Conservation (phyloP, 2,113 vertebrate species). For the Peromyscus californicus region DNA sequence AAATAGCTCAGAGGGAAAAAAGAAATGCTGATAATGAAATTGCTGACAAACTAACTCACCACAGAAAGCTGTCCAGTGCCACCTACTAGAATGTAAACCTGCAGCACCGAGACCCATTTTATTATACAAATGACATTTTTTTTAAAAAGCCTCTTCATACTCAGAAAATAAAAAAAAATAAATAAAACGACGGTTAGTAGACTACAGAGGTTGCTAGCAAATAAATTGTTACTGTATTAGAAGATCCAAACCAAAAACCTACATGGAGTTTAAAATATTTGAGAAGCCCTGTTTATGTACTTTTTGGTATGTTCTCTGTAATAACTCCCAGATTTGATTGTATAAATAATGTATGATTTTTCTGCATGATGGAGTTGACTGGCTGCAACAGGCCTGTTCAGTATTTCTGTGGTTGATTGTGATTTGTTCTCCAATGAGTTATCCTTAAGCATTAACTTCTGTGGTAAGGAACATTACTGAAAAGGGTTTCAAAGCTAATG, state of each 20-base stretch:
- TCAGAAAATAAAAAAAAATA: conserved; percentile 30
- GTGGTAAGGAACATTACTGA: conserved; percentile 64
- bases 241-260: conserved; percentile 62
- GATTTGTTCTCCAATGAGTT: conserved; percentile 76
- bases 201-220: conserved; percentile 81
- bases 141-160: conserved; percentile 81
- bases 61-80: conserved; percentile 46
- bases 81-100: conserved; percentile 74
- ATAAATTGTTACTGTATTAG: conserved; percentile 86
- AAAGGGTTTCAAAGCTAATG: conserved; percentile 62
- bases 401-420: conserved; percentile 82
- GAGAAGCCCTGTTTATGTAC: conserved; percentile 79
- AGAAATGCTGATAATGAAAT: conserved; percentile 77
- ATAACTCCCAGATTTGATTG: conserved; percentile 83
- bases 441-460: conserved; percentile 65
- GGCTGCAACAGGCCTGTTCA: conserved; percentile 67
- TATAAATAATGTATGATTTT: conserved; percentile 87
- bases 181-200: conserved; percentile 59
- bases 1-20: conserved; percentile 64
- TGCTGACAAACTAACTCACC: conserved; percentile 77
- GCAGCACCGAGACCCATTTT: conserved; percentile 71
- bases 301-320: conserved; percentile 84
- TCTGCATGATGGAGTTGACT: conserved; percentile 79
- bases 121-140: conserved; percentile 66
- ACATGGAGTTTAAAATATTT: conserved; percentile 85